A percentile compares a stretch with the other conserved stretches of the same genome.
phyloP scores from a whole-genome alignment of 2,888 invertebrate species.

The Pseudococcus longispinus region DNA sequence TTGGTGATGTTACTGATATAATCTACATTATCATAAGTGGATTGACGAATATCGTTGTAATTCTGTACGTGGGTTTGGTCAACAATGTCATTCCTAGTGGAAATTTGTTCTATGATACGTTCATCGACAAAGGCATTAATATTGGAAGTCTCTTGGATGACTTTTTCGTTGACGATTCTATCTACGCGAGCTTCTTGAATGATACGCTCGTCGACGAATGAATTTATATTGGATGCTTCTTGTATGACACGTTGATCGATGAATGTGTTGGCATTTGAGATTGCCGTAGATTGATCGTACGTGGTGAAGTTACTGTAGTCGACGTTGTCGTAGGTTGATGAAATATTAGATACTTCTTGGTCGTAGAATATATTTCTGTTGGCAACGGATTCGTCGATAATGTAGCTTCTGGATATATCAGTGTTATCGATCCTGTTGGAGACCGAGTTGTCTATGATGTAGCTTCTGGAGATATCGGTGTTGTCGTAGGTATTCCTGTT shows the following conservation, averaged over 20 bases:
- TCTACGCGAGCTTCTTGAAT: not conserved
- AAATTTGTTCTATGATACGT: not conserved
- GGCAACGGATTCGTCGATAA: not conserved
- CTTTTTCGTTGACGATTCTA: not conserved
- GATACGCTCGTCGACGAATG: not conserved
- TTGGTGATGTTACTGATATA: conserved; percentile 11
- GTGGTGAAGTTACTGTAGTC: not conserved
- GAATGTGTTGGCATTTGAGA: not conserved
- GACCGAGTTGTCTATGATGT: not conserved
- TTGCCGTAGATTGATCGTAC: not conserved
- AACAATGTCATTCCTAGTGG: not conserved
- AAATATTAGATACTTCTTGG: not conserved
- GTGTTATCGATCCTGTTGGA: not conserved
- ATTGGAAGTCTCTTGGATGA: conserved; percentile 14
- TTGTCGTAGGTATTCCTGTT: not conserved
- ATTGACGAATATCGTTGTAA: not conserved
- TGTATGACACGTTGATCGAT: not conserved
- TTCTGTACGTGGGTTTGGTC: not conserved
- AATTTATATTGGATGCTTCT: not conserved
- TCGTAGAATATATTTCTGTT: not conserved
- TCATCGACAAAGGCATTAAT: conserved; percentile 15
- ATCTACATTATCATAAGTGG: conserved; percentile 27
- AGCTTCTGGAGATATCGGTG: not conserved
- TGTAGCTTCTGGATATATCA: not conserved
- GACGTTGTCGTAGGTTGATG: not conserved